A percentile compares a stretch with the other conserved stretches of the same genome.
These are phyloP conservation scores for Neomicropteryx cornuta DNA, from an alignment of 1,140 invertebrate species.

Conservation along the genomic window DNA sequence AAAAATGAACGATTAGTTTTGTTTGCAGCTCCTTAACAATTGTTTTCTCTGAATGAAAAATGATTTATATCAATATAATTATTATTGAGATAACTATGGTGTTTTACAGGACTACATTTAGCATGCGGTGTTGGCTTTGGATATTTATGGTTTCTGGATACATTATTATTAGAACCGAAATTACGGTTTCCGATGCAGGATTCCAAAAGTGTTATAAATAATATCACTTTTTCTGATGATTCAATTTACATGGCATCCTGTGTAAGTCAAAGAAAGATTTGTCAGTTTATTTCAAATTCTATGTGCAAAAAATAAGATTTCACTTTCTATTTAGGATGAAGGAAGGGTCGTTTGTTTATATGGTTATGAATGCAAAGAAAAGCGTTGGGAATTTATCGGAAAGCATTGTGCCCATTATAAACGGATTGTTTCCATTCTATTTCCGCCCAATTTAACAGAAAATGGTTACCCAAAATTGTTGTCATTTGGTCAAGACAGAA, in stretches of 20 bases:
- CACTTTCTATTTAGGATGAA: slow-evolving; percentile 30
- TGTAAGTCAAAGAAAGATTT: slow-evolving; percentile 27
- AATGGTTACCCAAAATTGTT: slow-evolving; percentile 33
- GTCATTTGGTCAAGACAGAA: slow-evolving; percentile 46
- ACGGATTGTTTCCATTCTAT: slow-evolving; percentile 40
- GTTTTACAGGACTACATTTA: slow-evolving; percentile 35
- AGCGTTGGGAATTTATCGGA: slow-evolving; percentile 40
- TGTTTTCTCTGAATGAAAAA: background rate
- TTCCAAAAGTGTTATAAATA: slow-evolving; percentile 28
- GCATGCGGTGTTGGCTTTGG: slow-evolving; percentile 43
- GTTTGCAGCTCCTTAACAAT: background rate
- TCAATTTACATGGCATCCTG: slow-evolving; percentile 40
- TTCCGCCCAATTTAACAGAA: slow-evolving; percentile 25
- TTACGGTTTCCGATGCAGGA: slow-evolving; percentile 33
- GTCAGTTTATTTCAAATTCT: slow-evolving; percentile 2
- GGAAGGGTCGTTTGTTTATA: slow-evolving; percentile 39
- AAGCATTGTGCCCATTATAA: slow-evolving; percentile 46
- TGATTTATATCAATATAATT: slow-evolving; percentile 1
- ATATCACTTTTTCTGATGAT: slow-evolving; percentile 38
- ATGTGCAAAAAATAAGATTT: slow-evolving; percentile 5
- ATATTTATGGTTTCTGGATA: slow-evolving; percentile 41
- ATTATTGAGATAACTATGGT: slow-evolving; percentile 2
- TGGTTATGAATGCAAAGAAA: slow-evolving; percentile 28
- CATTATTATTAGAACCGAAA: slow-evolving; percentile 36
- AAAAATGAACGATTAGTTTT: background rate